Conservation (phyloP, 2,797 vertebrate genomes). For the Megaceryle alcyon region DNA sequence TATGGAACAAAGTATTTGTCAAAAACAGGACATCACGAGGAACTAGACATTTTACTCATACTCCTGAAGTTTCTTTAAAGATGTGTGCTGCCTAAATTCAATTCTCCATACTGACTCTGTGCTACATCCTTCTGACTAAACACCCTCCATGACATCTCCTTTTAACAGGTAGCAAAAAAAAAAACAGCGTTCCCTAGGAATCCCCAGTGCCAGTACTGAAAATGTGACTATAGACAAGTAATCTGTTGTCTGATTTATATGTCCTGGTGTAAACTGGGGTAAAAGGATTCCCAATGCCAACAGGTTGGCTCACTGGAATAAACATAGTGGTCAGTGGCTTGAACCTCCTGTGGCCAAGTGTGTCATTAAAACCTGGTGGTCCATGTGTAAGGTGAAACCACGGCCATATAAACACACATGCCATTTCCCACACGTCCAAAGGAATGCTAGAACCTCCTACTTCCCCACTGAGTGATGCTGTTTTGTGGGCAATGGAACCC, state of each 20-base stretch:
- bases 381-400: constrained; percentile 75
- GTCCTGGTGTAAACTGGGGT: constrained; percentile 61
- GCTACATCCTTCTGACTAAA: constrained; percentile 4
- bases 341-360: constrained; percentile 69
- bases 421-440: constrained; percentile 70
- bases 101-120: neutral
- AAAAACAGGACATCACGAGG: neutral
- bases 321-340: constrained; percentile 76
- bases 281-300: constrained; percentile 68
- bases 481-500: constrained; percentile 51
- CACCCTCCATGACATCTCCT: neutral
- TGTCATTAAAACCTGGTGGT: constrained; percentile 76
- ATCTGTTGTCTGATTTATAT: constrained; percentile 47
- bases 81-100: neutral
- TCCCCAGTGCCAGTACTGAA: constrained; percentile 6
- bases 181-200: constrained; percentile 18
- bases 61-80: neutral
- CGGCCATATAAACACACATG: constrained; percentile 71
- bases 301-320: constrained; percentile 56
- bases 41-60: neutral
- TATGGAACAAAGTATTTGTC: constrained; percentile 27
- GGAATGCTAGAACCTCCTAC: constrained; percentile 63
- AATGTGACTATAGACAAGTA: constrained; percentile 60
- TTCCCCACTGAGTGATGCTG: constrained; percentile 58
- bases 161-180: constrained; percentile 49